Percentiles rank a stretch among this genome's conserved stretches.
These are phyloP conservation scores for Pangasius djambal DNA, from an alignment of 2,797 vertebrate genomes.

Conservation along the genomic window DNA sequence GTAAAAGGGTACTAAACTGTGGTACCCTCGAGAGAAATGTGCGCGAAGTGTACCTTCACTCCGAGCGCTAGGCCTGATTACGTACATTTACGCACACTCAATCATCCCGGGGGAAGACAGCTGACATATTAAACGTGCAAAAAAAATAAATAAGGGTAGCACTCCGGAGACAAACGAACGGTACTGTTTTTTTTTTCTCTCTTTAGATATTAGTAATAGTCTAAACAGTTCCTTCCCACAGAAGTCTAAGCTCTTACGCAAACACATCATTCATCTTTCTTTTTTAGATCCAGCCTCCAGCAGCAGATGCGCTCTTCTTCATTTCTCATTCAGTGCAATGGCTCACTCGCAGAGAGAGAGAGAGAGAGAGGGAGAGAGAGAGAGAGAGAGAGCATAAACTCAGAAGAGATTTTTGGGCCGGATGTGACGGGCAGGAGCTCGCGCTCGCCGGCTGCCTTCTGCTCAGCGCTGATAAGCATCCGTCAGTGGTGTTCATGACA, in stretches of 20 bases:
- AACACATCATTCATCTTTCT: conserved; percentile 1
- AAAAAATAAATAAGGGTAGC: neutral
- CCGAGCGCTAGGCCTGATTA: neutral
- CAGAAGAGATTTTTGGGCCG: neutral
- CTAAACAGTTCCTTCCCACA: neutral
- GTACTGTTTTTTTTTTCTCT: neutral
- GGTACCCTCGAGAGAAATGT: neutral
- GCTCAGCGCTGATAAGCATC: conserved; percentile 73
- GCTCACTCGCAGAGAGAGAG: neutral
- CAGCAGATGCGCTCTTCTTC: neutral
- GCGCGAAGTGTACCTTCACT: neutral
- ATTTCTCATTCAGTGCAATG: conserved; percentile 16
- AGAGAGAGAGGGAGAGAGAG: neutral
- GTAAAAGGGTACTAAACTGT: neutral
- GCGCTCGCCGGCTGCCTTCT: conserved; percentile 67
- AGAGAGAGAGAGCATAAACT: neutral
- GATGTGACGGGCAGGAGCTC: conserved; percentile 27
- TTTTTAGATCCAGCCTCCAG: neutral
- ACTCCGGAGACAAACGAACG: neutral
- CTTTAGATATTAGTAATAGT: neutral
- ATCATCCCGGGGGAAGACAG: neutral
- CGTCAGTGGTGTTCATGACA: conserved; percentile 48
- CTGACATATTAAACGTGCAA: neutral
- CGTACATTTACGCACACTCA: neutral
- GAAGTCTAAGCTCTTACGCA: neutral